Evolutionary conservation across 2,888 invertebrate genomes (phyloP), one percentile per base, ranked within the genome.

Genomic region (Agonopterix arenella): DNA sequence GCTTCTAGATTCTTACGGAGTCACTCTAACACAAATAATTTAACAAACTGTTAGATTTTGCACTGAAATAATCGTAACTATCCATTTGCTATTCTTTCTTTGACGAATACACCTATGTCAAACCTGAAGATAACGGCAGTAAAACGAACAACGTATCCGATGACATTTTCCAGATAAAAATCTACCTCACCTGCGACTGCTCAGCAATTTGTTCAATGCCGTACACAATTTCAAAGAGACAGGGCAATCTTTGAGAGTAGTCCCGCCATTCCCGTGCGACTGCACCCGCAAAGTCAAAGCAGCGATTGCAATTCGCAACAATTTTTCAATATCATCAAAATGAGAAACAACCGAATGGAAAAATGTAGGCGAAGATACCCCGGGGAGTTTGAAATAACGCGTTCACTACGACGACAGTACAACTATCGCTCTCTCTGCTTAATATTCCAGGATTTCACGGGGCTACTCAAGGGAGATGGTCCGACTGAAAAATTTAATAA

Each of bases 281-380:
- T 59, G 52, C 60, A 61, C 59, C 61, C 56, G 66, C 60, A 58
- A 61, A 65, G 66, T 67, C 64, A 65, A 66, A 66, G 68, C 60
- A 56, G 56, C 67, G 59, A 66, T 67, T 68, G 70, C 68, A 67
- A 69, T 69, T 66, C 61, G 52, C 59, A 61, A 63, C 66, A 67
- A 72, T 68, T 70, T 74, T 73, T 68, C 73, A 72, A 74, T 76
- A 70, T 62, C 58, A 57, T 61, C 57, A 65, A 59, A 64, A 66
- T 61, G 60, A 55, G 59, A 62, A 63, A 62, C 58, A 61, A 60
- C 56, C 49, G 53, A 52, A 56, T 55, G 52, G 62, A 64, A 67
- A 63, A 61, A 51, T 56, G 57, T 53, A 54, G 11, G 53, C 57
- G 53, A 54, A 11, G 54, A 55, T 54, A 49, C 54, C 50, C 50